These are phyloP conservation scores for Eleutherodactylus coqui DNA, from an alignment of 2,797 vertebrate species.

Conservation along the genomic window DNA sequence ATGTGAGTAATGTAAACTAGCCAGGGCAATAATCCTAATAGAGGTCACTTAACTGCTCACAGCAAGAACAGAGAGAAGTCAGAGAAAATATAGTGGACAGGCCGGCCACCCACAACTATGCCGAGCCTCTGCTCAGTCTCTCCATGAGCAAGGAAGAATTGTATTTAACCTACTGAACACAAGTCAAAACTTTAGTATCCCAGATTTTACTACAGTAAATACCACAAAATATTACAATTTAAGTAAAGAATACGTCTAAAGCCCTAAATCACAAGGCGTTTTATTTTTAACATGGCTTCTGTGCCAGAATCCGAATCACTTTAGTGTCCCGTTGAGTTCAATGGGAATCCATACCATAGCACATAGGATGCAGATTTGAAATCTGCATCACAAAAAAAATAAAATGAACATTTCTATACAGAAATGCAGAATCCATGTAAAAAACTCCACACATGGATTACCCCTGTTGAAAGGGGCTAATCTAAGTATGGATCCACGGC, in stretches of 20 bases:
- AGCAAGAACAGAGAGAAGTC: neutral
- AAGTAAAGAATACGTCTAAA: neutral
- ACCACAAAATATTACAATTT: neutral
- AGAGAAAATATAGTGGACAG: neutral
- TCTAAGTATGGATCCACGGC: no score
- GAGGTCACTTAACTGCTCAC: neutral
- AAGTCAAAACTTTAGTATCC: neutral
- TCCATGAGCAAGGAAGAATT: neutral
- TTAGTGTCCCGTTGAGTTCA: no score
- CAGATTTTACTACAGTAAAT: neutral
- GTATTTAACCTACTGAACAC: neutral
- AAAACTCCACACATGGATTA: no score
- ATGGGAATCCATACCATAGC: no score
- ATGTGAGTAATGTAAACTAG: conserved; percentile 59
- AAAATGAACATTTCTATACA: no score
- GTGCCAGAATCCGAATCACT: no score
- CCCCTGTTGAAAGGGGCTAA: no score
- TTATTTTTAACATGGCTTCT: no score
- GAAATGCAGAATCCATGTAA: no score
- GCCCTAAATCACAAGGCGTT: no score
- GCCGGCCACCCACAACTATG: neutral
- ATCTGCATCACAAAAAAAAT: no score
- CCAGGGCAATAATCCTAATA: conserved; percentile 26
- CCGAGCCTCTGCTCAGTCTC: neutral
- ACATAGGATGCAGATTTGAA: no score